Conservation (phyloP, 2,888 invertebrate species). For the Cheilosia vernalis region DNA sequence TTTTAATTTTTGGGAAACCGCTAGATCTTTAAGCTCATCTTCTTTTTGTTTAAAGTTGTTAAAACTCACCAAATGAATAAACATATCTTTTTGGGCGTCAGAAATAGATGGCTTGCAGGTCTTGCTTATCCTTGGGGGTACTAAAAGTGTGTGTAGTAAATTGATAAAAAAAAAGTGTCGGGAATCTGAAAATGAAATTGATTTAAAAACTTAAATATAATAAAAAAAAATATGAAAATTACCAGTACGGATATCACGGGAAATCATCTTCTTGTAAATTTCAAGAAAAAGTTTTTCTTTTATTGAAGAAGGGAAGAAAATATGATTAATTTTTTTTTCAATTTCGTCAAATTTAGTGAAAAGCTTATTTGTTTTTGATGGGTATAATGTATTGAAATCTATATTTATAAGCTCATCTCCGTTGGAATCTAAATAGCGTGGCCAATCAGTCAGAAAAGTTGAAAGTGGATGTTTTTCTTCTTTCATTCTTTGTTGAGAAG, state of each 20-base stretch:
- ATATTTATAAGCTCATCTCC: too few species aligned
- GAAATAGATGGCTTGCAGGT: constrained; percentile 24
- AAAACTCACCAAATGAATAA: constrained; percentile 14
- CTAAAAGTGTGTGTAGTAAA: constrained; percentile 11
- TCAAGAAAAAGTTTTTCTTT: constrained; percentile 8
- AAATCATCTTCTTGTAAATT: neutral
- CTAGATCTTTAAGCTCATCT: constrained; percentile 11
- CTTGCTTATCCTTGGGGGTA: constrained; percentile 19
- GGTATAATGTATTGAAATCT: too few species aligned
- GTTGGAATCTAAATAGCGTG: too few species aligned
- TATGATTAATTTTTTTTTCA: neutral
- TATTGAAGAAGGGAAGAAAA: neutral
- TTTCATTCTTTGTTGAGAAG: too few species aligned
- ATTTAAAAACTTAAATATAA: neutral
- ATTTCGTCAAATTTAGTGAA: neutral
- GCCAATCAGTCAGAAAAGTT: neutral
- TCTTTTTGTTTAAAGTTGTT: constrained; percentile 42
- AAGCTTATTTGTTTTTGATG: neutral
- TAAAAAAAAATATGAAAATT: neutral
- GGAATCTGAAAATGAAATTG: neutral
- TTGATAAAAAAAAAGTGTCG: constrained; percentile 3
- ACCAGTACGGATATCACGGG: neutral
- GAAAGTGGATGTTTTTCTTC: neutral
- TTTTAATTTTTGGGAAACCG: constrained; percentile 25
- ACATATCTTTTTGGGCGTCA: constrained; percentile 30